phyloP scores from a whole-genome alignment of 2,113 vertebrate species.

The Hirundichthys speculiger region DNA sequence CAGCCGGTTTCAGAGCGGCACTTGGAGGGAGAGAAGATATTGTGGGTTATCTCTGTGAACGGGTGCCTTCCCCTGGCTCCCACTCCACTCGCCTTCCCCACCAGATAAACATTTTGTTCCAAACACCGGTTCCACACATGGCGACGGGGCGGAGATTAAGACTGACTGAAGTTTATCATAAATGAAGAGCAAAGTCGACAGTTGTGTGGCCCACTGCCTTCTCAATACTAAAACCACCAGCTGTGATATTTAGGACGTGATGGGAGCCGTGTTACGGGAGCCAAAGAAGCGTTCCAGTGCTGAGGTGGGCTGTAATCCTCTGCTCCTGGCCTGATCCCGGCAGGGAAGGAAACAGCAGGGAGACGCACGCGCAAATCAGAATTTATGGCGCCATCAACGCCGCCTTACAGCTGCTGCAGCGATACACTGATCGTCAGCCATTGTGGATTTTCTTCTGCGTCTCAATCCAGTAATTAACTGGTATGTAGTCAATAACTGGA shows the following conservation, averaged over 20 bases:
- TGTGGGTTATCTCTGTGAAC: constrained; percentile 64
- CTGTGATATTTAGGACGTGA: constrained; percentile 61
- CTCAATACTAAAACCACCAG: constrained; percentile 61
- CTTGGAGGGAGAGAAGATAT: constrained; percentile 48
- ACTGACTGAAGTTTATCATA: constrained; percentile 73
- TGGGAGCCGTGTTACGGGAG: constrained; percentile 43
- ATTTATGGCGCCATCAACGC: constrained; percentile 46
- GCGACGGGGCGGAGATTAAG: constrained; percentile 65
- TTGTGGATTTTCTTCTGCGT: constrained; percentile 20
- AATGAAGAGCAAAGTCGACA: constrained; percentile 76
- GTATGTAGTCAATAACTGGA: constrained; percentile 18
- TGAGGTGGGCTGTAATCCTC: constrained; percentile 71
- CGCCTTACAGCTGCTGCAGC: constrained; percentile 38
- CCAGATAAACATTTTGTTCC: constrained; percentile 74
- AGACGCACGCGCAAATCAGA: constrained; percentile 51
- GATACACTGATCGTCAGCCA: constrained; percentile 42
- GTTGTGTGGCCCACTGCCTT: constrained; percentile 68
- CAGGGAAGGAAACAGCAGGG: constrained; percentile 50
- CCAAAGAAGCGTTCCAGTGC: constrained; percentile 59
- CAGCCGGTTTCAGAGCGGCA: constrained; percentile 34
- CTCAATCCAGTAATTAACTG: constrained; percentile 34
- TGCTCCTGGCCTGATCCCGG: constrained; percentile 55
- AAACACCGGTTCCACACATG: constrained; percentile 67
- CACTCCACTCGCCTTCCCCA: constrained; percentile 42
- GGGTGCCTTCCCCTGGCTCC: constrained; percentile 56